Evolutionary conservation across 1,140 invertebrate species (phyloP).

Genomic region (Halyomorpha halys): DNA sequence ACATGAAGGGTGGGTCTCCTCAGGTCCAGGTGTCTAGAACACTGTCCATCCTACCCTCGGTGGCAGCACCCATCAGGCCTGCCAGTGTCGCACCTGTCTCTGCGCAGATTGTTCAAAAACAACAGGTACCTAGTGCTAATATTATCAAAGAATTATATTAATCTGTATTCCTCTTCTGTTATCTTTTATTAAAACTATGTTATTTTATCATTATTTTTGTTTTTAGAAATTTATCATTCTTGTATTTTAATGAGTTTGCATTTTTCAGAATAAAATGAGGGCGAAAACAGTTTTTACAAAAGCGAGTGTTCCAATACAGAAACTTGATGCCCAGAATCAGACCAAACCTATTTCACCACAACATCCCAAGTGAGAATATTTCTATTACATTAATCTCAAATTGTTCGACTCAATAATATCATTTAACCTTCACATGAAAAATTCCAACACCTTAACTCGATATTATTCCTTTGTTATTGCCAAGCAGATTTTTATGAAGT

Average conservation of each 20-base stretch:
- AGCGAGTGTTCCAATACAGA: conserved; percentile 34
- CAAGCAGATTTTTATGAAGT: too few relatives aligned
- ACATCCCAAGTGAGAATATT: conserved; percentile 18
- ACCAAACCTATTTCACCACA: conserved; percentile 40
- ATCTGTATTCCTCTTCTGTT: too few relatives aligned
- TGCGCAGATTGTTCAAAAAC: conserved; percentile 20
- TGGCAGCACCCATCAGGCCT: conserved; percentile 44
- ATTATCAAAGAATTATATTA: too few relatives aligned
- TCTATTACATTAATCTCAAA: conserved; percentile 32
- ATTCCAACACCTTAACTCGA: too few relatives aligned
- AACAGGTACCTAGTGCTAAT: conserved; percentile 23
- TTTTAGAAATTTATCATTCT: background rate
- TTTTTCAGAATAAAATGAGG: conserved; percentile 29
- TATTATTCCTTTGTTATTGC: too few relatives aligned
- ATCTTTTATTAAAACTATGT: too few relatives aligned
- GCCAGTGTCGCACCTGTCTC: conserved; percentile 39
- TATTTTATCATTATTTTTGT: too few relatives aligned
- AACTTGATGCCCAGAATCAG: conserved; percentile 61
- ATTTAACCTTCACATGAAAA: too few relatives aligned
- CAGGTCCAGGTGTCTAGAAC: conserved; percentile 25
- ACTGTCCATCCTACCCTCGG: conserved; percentile 35
- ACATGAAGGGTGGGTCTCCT: conserved; percentile 10
- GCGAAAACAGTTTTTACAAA: conserved; percentile 27
- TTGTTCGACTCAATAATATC: too few relatives aligned
- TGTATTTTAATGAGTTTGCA: too few relatives aligned